Evolutionary conservation across 2,113 vertebrate genomes (phyloP).

Genomic region (Castor canadensis): DNA sequence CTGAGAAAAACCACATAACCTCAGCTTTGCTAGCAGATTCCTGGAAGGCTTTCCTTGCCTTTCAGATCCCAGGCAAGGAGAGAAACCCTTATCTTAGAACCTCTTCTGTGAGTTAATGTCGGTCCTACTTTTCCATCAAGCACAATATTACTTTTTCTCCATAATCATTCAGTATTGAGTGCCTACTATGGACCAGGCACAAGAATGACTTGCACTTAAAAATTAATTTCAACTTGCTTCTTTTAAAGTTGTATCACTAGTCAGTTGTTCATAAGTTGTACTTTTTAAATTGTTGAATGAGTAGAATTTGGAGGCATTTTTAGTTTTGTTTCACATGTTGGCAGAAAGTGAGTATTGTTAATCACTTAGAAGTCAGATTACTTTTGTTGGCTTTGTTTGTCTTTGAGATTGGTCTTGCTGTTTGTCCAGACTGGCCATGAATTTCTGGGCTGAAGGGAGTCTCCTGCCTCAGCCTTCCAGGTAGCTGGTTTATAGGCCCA

Average conservation of each 20-base stretch:
- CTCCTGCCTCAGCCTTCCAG: background rate
- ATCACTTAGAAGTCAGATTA: background rate
- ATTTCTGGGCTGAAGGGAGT: background rate
- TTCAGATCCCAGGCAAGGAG: constrained; percentile 13
- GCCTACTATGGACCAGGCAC: background rate
- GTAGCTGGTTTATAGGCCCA: background rate
- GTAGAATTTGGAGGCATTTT: background rate
- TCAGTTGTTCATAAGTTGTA: background rate
- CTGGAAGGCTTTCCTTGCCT: background rate
- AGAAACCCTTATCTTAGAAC: constrained; percentile 12
- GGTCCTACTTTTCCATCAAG: background rate
- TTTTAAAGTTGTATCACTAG: background rate
- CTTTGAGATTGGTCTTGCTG: background rate
- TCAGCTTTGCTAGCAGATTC: background rate
- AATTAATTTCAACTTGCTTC: background rate
- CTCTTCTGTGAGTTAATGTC: background rate
- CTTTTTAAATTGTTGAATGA: background rate
- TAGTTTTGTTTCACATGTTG: constrained; percentile 24
- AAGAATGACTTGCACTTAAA: background rate
- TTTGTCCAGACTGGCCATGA: background rate
- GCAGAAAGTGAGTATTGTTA: background rate
- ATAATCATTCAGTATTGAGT: background rate
- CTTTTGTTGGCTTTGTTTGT: background rate
- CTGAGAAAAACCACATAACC: background rate
- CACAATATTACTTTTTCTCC: background rate